Percentiles rank a stretch among this genome's conserved stretches.
phyloP scores from a whole-genome alignment of 2,888 invertebrate genomes.

The Tethea ocularis region DNA sequence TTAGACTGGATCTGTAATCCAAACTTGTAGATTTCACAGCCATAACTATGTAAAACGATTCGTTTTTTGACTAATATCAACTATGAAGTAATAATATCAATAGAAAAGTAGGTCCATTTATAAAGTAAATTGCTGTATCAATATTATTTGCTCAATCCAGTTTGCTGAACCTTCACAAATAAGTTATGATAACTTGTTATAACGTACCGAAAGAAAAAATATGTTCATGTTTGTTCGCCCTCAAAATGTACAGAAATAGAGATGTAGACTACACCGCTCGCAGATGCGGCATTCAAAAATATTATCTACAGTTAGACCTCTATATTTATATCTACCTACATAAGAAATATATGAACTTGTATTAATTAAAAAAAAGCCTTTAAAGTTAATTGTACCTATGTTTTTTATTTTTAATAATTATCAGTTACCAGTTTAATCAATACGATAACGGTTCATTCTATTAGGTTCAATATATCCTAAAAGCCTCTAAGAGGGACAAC shows the following conservation, averaged over 20 bases:
- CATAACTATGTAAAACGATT: too few species aligned
- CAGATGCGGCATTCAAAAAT: constrained; percentile 14
- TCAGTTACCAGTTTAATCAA: too few species aligned
- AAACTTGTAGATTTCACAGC: too few species aligned
- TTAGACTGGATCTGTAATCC: too few species aligned
- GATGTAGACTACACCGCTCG: constrained; percentile 28
- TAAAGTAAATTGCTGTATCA: constrained; percentile 53
- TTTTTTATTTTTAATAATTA: too few species aligned
- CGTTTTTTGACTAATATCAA: not conserved
- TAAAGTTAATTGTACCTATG: too few species aligned
- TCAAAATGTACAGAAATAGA: constrained; percentile 42
- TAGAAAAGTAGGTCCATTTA: constrained; percentile 29
- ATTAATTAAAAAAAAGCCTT: too few species aligned
- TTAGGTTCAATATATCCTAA: not conserved
- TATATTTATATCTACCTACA: not conserved
- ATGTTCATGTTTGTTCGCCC: constrained; percentile 61
- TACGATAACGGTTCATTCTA: not conserved
- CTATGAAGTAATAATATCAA: constrained; percentile 1
- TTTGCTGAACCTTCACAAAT: constrained; percentile 63
- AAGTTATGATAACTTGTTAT: constrained; percentile 69
- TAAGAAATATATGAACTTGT: too few species aligned
- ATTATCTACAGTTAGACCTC: not conserved
- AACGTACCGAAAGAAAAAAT: constrained; percentile 59
- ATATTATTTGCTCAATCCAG: constrained; percentile 58
- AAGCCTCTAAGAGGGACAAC: constrained; percentile 24